Evolutionary conservation across 2,888 invertebrate genomes (phyloP).

Genomic region (Chironomus tentans): DNA sequence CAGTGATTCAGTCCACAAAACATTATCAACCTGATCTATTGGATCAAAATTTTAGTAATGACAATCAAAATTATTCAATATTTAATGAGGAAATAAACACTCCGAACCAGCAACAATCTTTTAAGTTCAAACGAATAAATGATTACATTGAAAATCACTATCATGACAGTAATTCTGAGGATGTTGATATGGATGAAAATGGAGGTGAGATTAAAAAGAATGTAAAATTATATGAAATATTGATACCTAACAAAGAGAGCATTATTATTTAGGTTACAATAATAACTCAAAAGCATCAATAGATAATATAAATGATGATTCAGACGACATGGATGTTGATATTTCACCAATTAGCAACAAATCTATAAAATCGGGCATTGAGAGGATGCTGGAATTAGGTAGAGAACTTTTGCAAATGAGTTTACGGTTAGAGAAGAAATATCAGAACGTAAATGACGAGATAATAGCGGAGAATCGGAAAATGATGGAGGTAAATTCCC

Average conservation of each 20-base stretch:
- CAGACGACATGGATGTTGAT: slow-evolving; percentile 37
- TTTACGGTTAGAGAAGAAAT: slow-evolving; percentile 69
- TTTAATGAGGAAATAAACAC: slow-evolving; percentile 41
- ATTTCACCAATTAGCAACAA: slow-evolving; percentile 38
- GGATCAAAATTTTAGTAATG: slow-evolving; percentile 39
- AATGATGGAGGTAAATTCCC: slow-evolving; percentile 79
- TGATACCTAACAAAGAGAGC: no score
- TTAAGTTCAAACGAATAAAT: slow-evolving; percentile 33
- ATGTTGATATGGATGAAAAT: slow-evolving; percentile 42
- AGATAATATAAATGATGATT: no score
- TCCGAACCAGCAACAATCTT: slow-evolving; percentile 34
- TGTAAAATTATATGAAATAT: no score
- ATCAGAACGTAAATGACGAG: slow-evolving; percentile 43
- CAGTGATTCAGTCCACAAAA: slow-evolving; percentile 73
- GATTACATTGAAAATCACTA: slow-evolving; percentile 29
- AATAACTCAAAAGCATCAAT: not conserved
- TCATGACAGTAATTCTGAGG: slow-evolving; percentile 30
- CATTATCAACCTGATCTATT: slow-evolving; percentile 36
- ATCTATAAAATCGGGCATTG: slow-evolving; percentile 55
- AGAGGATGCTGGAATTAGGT: slow-evolving; percentile 90
- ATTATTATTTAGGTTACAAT: not conserved
- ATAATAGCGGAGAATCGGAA: slow-evolving; percentile 71
- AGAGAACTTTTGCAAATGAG: slow-evolving; percentile 88
- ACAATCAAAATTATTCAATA: slow-evolving; percentile 33
- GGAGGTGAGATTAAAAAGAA: not conserved